Evolutionary conservation across 2,113 vertebrate species (phyloP).

Genomic region (Pseudorectes ferrugineus): DNA sequence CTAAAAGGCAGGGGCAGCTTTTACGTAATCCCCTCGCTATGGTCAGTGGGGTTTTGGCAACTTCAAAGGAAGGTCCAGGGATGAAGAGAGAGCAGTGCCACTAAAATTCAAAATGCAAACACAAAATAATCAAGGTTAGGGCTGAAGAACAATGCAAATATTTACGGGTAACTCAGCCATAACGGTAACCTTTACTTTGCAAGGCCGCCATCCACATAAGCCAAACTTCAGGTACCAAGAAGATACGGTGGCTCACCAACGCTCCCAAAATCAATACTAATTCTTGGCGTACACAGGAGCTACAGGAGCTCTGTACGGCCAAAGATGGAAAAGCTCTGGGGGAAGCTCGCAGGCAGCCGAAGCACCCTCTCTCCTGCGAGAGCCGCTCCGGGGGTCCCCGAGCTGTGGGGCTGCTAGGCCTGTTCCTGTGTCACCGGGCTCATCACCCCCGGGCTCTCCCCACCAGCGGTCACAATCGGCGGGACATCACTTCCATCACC

Average conservation of each 20-base stretch:
- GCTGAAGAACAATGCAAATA: background rate
- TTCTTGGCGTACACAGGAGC: background rate
- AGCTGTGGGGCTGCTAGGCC: background rate
- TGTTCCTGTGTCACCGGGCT: accelerated
- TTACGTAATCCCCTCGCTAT: accelerated
- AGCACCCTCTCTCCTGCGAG: background rate
- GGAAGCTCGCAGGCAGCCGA: background rate
- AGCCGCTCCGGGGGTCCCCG: background rate
- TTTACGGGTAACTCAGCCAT: background rate
- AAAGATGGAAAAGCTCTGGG: background rate
- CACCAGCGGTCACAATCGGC: accelerated
- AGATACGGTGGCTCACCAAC: accelerated
- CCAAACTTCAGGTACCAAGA: background rate
- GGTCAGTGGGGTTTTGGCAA: accelerated
- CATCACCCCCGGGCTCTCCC: no score
- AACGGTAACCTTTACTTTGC: background rate
- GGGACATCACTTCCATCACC: accelerated
- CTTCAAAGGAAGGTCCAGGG: background rate
- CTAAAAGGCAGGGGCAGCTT: background rate
- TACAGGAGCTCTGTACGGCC: background rate
- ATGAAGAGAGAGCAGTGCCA: background rate
- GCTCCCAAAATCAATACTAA: accelerated
- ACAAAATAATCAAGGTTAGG: background rate
- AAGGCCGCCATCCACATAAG: accelerated
- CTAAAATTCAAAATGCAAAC: background rate